Evolutionary conservation across 2,113 vertebrate species (phyloP).

Genomic region (Axis porcinus): DNA sequence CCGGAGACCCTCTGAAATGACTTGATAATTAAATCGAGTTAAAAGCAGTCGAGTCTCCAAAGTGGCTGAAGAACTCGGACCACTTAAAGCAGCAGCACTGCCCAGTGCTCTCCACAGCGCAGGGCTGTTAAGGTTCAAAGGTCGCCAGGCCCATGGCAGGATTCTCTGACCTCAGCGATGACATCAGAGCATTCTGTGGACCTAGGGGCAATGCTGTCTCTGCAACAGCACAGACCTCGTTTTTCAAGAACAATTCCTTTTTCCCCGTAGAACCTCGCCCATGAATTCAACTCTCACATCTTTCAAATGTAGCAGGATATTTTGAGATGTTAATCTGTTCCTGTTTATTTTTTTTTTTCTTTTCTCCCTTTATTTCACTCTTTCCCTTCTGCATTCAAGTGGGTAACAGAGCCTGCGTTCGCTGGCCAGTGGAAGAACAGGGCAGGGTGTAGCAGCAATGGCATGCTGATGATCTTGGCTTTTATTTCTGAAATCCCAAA

Average conservation of each 20-base stretch:
- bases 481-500: slow-evolving; percentile 14
- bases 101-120: background rate
- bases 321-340: slow-evolving; percentile 28
- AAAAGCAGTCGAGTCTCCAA: background rate
- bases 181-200: slow-evolving; percentile 43
- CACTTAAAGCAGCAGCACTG: background rate
- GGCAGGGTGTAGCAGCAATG: background rate
- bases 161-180: slow-evolving; percentile 52
- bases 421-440: background rate
- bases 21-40: background rate
- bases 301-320: slow-evolving; percentile 22
- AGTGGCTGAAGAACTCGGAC: background rate
- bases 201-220: background rate
- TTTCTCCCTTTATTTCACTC: background rate
- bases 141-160: background rate
- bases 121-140: slow-evolving; percentile 58
- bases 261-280: background rate
- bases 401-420: background rate
- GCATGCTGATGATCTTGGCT: background rate
- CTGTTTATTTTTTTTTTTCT: background rate
- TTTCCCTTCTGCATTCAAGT: background rate
- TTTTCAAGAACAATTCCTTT: background rate
- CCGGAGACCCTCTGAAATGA: background rate
- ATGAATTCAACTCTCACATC: slow-evolving; percentile 14
- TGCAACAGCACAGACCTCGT: background rate